Evolutionary conservation across 2,888 invertebrate genomes (phyloP), one percentile per base, ranked within the genome.

Genomic region (Abscondita cerata): DNA sequence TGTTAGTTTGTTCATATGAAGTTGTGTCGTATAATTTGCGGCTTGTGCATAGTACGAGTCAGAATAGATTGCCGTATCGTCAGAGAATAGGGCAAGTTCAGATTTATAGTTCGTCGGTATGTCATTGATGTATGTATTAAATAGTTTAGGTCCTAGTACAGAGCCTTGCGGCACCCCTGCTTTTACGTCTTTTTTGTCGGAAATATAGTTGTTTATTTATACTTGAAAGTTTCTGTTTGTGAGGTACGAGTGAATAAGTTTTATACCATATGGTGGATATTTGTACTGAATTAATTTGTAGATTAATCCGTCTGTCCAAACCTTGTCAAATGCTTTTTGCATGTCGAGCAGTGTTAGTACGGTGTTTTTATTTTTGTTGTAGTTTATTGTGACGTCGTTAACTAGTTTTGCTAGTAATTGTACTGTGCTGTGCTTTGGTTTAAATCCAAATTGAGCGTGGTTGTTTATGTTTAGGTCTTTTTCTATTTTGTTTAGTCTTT

Each of bases 361-460:
- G 13, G 74, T 73, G 1, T 62, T 47, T 4, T 67, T 61, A 2
- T 68, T 64, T 48, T 66, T 66, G 33, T 76, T 74, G 20, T 70
- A 74, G 6, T 70, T 67, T 2, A 67, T 54, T 1, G 46, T 52
- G 3, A 72, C 66, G 33, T 72, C 65, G 34, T 72, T 71, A 1
- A 66, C 56, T 13, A 77, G 70, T 64, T 73, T 62, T 1, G 62
- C 52, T 0, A 75, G 57, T 63, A 75, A 74, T 25, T 70, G 67
- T 1, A 68, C 66, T 3, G 74, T 75, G 25, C 60, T 71, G 57
- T 73, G 74, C 6, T 65, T 55, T 11, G 57, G 46, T 50, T 73
- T 66, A 52, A 78, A 77, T 0, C 75, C 75, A 57, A 74, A 73
- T 57, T 74, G 74, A 12, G 70, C 56, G 6, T 67, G 38, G 1